Base-by-base conservation (phyloP, 1,140 invertebrate genomes). In the Sycobia sp. region DNA sequence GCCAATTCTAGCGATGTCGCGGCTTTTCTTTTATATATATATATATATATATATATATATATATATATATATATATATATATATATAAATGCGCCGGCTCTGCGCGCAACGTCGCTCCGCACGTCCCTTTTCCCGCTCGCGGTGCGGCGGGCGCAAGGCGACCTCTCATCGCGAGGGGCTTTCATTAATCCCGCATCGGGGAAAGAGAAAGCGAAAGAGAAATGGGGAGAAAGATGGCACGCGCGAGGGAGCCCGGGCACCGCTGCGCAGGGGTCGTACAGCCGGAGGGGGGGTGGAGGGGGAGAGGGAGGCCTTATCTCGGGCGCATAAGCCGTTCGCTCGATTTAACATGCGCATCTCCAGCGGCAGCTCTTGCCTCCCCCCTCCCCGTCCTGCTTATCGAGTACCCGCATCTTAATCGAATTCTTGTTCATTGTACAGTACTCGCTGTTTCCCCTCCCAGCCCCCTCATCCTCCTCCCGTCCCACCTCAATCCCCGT, bases 311-410 rank as follows among this genome's bases (percentile, higher is more conserved):
- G 46, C 38, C 60, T 62, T 62, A 55, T 62, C 61, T 62, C 18
- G 16, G 14, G 14, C 49, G 46, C 44, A 16, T 39, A 41, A 50
- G 58, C 57, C 29, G 44, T 34, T 59, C 36, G 58, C 46, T 51
- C 39, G 38, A 54, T 54, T 61, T 53, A 61, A 61, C 50, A 61
- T 63, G 60, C 43, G 25, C 62, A 44, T 32, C 61, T 61, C 20
- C 18, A 1, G 50, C 13, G 44, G 16, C 16, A 10, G 9, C 47
- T 18, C 47, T 49, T 49, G 27, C 47, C 16, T 49, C n/a, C 5
- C 5, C 29, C 29, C 29, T 32, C 29, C 11, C 11, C 5, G 49
- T 29, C n/a, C 43, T 32, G n/a, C 41, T 57, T 63, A 63, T 63
- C 62, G 32, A 14, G 13, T n/a, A 36, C 25, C 10, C 29, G 54